Percentiles rank a stretch among this genome's conserved stretches.
phyloP scores from a whole-genome alignment of 2,113 vertebrate genomes.

The Panthera uncia region DNA sequence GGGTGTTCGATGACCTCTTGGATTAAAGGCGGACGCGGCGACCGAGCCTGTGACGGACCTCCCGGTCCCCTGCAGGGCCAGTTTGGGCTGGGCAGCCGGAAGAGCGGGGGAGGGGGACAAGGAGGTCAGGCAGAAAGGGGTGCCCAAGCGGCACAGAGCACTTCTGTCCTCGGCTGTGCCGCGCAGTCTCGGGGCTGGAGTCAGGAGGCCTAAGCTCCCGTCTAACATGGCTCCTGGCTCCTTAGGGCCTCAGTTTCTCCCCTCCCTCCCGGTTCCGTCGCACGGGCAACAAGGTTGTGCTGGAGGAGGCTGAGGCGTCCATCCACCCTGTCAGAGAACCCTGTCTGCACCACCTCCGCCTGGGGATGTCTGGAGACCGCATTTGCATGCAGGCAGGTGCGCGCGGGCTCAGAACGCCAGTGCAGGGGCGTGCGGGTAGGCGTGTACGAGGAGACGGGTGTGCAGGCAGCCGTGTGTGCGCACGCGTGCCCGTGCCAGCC shows the following conservation, averaged over 20 bases:
- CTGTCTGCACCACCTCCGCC: fast-evolving
- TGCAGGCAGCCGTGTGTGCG: background rate
- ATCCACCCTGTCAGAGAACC: background rate
- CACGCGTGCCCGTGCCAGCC: fast-evolving
- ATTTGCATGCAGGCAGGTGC: conserved; percentile 60
- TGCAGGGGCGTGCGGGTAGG: background rate
- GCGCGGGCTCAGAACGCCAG: background rate
- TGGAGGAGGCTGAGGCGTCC: background rate
- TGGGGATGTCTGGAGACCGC: background rate
- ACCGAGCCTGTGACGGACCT: background rate
- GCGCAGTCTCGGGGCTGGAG: background rate
- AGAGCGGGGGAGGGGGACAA: background rate
- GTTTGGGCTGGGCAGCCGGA: background rate
- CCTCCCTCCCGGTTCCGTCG: background rate
- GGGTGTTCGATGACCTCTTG: background rate
- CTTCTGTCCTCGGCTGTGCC: background rate
- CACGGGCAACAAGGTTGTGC: background rate
- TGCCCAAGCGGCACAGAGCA: background rate
- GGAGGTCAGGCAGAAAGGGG: background rate
- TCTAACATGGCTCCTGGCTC: background rate
- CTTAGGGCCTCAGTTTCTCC: background rate
- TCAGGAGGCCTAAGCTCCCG: background rate
- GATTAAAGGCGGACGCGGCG: background rate
- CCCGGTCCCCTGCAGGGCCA: background rate
- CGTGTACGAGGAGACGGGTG: fast-evolving